Evolutionary conservation across 2,113 vertebrate genomes (phyloP).

Genomic region (Sitta europaea): DNA sequence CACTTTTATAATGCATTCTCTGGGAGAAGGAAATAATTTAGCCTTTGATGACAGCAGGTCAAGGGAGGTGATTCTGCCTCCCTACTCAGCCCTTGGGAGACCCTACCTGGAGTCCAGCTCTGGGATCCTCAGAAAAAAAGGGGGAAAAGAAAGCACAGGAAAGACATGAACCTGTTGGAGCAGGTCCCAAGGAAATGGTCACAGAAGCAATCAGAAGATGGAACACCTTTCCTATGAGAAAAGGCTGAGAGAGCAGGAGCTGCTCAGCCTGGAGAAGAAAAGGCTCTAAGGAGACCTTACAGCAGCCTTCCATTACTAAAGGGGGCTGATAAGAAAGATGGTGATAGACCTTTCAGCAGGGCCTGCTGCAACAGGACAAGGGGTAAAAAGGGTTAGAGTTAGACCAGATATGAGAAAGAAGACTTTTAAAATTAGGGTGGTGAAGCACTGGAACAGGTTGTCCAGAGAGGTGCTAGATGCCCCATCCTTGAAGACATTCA

Average conservation of each 20-base stretch:
- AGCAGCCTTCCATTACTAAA: background rate
- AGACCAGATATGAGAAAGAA: background rate
- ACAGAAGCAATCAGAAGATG: background rate
- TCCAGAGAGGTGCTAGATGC: background rate
- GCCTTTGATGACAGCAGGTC: background rate
- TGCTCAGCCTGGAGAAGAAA: background rate
- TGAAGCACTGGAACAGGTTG: background rate
- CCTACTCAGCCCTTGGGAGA: background rate
- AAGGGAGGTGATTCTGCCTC: background rate
- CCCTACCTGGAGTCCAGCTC: background rate
- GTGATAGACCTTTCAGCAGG: background rate
- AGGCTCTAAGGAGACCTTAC: background rate
- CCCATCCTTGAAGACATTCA: background rate
- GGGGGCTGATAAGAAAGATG: background rate
- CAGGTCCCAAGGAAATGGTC: background rate
- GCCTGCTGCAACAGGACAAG: background rate
- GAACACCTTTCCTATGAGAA: background rate
- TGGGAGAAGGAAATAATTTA: background rate
- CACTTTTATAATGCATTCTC: background rate
- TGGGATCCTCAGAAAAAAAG: background rate
- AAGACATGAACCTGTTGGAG: background rate
- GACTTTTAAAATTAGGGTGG: background rate
- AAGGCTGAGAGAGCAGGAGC: background rate
- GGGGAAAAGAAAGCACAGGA: too few relatives aligned
- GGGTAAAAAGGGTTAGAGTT: background rate